Evolutionary conservation across 2,888 invertebrate species (phyloP), one percentile per base, ranked within the genome.

Genomic region (Luperina nickerlii): DNA sequence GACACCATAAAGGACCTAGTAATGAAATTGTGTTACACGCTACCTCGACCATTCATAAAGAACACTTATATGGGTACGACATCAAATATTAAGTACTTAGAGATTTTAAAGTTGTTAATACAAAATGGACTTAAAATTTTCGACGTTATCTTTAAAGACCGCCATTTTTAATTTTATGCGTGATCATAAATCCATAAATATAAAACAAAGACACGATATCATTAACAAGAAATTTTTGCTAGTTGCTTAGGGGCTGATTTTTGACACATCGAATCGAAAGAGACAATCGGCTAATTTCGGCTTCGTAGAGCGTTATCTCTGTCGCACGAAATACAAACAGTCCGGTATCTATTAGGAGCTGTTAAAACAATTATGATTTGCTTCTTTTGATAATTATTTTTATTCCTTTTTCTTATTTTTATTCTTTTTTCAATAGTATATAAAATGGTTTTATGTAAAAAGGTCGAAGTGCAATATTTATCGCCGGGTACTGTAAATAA

Each of bases 21-120:
- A 86, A 84, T 87, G 87, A 84, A 84, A 84, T 87, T 83, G 84
- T 86, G 79, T 72, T 87, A 79, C 87, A 86, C 69, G 87, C 72
- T 83, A 78, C 57, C 73, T 45, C 45, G 51, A 63, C 87, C 84
- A 79, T 68, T 72, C 74, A 63, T 83, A 75, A 71, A 78, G 13
- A 65, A 60, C 67, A 63, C 66, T 38, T 74, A 57, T 70, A 78
- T 75, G 48, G 32, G 78, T 48, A 48, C 60, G 24, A 62, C 45
- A 65, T 74, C 67, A 62, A 77, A 83, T 78, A 74, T 63, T 42
- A 65, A 51, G 62, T 70, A 27, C 48, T 69, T 68, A 15, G 15
- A 54, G 20, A 68, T 45, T 68, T 68, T 63, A 32, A 42, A 69
- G 48, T 68, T 57, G 9, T 1, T 38, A 48, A 78, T 57, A 38